These are phyloP conservation scores for Scrobipalpa costella DNA, from an alignment of 2,888 invertebrate genomes.

Conservation along the genomic window DNA sequence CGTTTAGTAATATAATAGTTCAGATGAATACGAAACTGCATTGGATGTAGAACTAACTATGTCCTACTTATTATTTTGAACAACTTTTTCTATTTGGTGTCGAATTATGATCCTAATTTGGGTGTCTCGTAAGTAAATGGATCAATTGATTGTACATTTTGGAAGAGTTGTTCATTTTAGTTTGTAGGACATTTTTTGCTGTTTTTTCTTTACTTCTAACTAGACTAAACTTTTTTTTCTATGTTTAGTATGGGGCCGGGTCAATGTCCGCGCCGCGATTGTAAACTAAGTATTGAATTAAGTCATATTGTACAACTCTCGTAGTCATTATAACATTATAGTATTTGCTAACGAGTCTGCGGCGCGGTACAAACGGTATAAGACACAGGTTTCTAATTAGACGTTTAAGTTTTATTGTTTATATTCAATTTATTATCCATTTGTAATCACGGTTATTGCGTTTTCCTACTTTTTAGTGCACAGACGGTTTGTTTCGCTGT, in stretches of 20 bases:
- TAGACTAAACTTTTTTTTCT: too few species aligned
- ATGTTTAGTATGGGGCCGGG: not conserved
- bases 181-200: not conserved
- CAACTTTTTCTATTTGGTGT: slow-evolving; percentile 2
- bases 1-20: too few species aligned
- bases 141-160: not conserved
- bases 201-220: not conserved
- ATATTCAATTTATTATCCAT: slow-evolving; percentile 45
- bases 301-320: slow-evolving; percentile 61
- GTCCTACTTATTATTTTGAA: not conserved
- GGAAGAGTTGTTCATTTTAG: not conserved
- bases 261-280: slow-evolving; percentile 35
- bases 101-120: not conserved
- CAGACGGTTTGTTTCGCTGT: not conserved
- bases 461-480: slow-evolving; percentile 34
- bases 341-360: slow-evolving; percentile 33
- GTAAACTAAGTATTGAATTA: slow-evolving; percentile 48
- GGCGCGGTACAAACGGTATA: slow-evolving; percentile 27
- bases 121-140: not conserved
- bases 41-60: not conserved
- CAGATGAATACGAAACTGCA: not conserved
- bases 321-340: slow-evolving; percentile 51
- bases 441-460: slow-evolving; percentile 43
- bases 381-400: slow-evolving; percentile 19
- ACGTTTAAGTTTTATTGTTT: slow-evolving; percentile 49